A percentile compares a stretch with the other conserved stretches of the same genome.
Evolutionary conservation across 1,140 invertebrate species (phyloP).

Genomic region (Heliothis virescens): DNA sequence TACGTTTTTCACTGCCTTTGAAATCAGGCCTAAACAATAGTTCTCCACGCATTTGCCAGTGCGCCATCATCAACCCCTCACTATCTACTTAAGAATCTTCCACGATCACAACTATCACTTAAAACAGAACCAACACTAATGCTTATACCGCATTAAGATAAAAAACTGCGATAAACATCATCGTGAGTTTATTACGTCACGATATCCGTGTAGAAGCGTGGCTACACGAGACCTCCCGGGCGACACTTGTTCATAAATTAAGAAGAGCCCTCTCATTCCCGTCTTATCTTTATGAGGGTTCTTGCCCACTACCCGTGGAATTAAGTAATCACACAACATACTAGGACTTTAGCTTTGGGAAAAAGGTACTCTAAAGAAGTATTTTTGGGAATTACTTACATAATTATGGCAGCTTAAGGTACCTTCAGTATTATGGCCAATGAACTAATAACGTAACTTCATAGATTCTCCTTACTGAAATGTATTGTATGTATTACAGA

Average conservation of each 20-base stretch:
- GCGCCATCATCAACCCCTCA: no score
- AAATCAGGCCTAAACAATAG: no score
- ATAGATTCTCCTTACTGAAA: no score
- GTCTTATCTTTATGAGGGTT: constrained; percentile 77
- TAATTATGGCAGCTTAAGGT: background rate
- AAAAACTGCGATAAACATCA: constrained; percentile 57
- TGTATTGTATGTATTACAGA: no score
- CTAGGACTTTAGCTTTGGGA: constrained; percentile 52
- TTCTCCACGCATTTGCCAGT: no score
- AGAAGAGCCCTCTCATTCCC: constrained; percentile 70
- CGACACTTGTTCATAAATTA: constrained; percentile 66
- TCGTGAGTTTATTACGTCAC: constrained; percentile 50
- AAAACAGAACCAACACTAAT: constrained; percentile 32
- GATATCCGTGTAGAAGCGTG: constrained; percentile 47
- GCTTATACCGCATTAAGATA: constrained; percentile 40
- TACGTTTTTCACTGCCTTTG: no score
- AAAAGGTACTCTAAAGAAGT: constrained; percentile 40
- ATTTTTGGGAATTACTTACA: background rate
- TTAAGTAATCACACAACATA: constrained; percentile 73
- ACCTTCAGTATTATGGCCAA: no score
- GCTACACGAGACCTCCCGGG: constrained; percentile 43
- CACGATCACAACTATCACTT: background rate
- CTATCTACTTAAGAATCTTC: background rate
- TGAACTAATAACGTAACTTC: no score
- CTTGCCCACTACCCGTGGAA: constrained; percentile 72